A percentile compares a stretch with the other conserved stretches of the same genome.
phyloP scores from a whole-genome alignment of 2,888 invertebrate species.

The Lathronympha strigana region DNA sequence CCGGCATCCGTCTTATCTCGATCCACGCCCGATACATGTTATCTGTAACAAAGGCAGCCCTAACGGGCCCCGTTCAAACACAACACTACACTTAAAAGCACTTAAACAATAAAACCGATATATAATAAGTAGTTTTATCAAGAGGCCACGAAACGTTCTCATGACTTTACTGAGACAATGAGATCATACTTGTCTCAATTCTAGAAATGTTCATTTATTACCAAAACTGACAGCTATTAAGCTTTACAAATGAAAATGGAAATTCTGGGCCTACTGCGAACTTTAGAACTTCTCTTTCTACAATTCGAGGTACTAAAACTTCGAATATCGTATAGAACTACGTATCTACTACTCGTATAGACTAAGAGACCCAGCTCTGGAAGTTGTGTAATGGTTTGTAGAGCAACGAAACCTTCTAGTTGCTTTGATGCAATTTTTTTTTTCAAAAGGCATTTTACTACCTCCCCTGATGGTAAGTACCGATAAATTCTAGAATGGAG shows the following conservation, averaged over 20 bases:
- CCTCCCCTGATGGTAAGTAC: too few relatives aligned
- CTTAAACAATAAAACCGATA: constrained; percentile 16
- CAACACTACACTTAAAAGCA: constrained; percentile 23
- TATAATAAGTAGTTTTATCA: constrained; percentile 1
- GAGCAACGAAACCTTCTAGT: too few relatives aligned
- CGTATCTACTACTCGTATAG: too few relatives aligned
- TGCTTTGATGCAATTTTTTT: too few relatives aligned
- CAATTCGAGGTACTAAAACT: too few relatives aligned
- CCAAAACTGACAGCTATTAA: background rate
- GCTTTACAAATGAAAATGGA: background rate
- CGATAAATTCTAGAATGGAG: too few relatives aligned
- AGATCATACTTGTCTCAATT: background rate
- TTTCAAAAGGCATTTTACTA: too few relatives aligned
- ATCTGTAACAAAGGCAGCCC: constrained; percentile 33
- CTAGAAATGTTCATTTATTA: background rate
- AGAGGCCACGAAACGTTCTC: background rate
- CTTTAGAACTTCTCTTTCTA: background rate
- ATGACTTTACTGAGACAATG: background rate
- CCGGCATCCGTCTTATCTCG: constrained; percentile 26
- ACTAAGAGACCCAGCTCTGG: too few relatives aligned
- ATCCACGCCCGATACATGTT: constrained; percentile 29
- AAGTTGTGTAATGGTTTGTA: too few relatives aligned
- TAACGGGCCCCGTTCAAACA: constrained; percentile 20
- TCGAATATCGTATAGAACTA: too few relatives aligned
- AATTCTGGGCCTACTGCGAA: background rate